phyloP scores from a whole-genome alignment of 2,888 invertebrate genomes.

The Thecocarcelia acutangulata region DNA sequence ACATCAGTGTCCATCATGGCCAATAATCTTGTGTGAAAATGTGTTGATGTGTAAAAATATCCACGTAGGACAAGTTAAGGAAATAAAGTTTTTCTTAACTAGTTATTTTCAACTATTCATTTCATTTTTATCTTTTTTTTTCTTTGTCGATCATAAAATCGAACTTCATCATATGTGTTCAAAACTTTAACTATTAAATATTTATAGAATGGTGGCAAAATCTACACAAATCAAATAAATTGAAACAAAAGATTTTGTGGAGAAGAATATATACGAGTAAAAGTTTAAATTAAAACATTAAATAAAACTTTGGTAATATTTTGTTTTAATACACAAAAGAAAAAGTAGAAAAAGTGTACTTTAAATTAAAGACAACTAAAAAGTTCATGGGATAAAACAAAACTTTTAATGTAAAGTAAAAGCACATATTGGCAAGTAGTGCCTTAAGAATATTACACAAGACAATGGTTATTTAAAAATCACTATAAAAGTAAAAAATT shows the following conservation, averaged over 20 bases:
- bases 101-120: background rate
- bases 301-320: constrained; percentile 38
- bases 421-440: no score
- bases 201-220: constrained; percentile 36
- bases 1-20: constrained; percentile 42
- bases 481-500: no score
- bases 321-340: background rate
- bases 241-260: background rate
- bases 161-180: constrained; percentile 14
- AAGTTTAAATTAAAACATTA: constrained; percentile 55
- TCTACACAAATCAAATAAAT: constrained; percentile 9
- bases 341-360: background rate
- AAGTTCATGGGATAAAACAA: no score
- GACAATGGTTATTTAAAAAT: no score
- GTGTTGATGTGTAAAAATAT: constrained; percentile 12
- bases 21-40: constrained; percentile 41
- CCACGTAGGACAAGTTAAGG: constrained; percentile 19
- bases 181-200: constrained; percentile 43
- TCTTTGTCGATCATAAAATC: constrained; percentile 22
- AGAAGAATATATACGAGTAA: constrained; percentile 18
- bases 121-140: constrained; percentile 1
- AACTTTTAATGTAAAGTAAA: no score
- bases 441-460: no score
- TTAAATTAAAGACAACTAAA: background rate
- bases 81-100: constrained; percentile 34